Conservation (phyloP, 2,797 vertebrate genomes). For the Neopelma chrysocephalum region DNA sequence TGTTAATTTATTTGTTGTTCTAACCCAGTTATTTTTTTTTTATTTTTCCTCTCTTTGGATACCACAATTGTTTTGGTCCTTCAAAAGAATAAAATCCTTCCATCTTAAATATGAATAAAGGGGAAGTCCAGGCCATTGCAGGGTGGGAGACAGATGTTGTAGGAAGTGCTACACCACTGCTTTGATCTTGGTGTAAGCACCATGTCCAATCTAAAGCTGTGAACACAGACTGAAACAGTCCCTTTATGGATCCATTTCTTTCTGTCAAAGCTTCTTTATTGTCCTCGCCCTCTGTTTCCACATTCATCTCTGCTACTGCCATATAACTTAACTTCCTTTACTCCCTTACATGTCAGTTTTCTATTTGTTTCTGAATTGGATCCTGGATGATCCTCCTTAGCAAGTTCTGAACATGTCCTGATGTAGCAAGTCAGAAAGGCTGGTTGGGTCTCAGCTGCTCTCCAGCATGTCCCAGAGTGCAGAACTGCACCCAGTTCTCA, state of each 20-base stretch:
- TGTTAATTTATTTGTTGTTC: conserved; percentile 12
- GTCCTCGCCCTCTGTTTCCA: background rate
- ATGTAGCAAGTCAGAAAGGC: background rate
- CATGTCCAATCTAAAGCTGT: fast-evolving
- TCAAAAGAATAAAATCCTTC: background rate
- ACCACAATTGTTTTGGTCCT: background rate
- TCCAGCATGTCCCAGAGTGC: background rate
- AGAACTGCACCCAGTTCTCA: background rate
- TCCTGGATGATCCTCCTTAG: background rate
- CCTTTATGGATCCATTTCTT: background rate
- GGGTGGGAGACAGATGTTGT: background rate
- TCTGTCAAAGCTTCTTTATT: background rate
- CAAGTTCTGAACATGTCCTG: background rate
- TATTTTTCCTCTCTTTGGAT: background rate
- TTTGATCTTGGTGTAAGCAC: background rate
- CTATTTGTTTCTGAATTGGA: background rate
- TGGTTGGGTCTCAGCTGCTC: background rate
- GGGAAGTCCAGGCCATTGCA: background rate
- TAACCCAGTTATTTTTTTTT: background rate
- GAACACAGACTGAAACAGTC: background rate
- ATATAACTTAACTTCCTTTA: background rate
- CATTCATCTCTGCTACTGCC: background rate
- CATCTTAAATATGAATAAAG: background rate
- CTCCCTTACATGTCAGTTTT: background rate
- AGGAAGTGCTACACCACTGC: background rate